Conservation (phyloP, 1,140 invertebrate species). For the Drosophila kikkawai region DNA sequence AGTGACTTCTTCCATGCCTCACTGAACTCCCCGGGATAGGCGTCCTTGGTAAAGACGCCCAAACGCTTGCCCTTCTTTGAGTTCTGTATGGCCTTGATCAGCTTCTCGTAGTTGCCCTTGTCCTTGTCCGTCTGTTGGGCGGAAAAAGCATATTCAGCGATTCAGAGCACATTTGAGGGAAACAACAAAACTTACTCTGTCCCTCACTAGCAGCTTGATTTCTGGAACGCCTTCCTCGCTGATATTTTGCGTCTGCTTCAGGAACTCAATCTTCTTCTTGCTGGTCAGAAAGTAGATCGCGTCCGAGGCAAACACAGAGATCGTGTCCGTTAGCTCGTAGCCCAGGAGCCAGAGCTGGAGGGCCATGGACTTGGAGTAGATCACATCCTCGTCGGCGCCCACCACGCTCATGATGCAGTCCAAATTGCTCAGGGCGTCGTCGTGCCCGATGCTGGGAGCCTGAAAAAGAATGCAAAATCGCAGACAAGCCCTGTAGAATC, state of each 20-base stretch:
- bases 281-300: slow-evolving; percentile 96
- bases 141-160: slow-evolving; percentile 8
- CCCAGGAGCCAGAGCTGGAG: slow-evolving; percentile 98
- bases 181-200: slow-evolving; percentile 90
- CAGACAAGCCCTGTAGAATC: slow-evolving; percentile 7
- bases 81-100: slow-evolving; percentile 93
- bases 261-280: slow-evolving; percentile 99
- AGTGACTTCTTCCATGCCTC: slow-evolving; percentile 94
- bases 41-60: slow-evolving; percentile 98
- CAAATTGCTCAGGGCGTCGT: slow-evolving; percentile 93
- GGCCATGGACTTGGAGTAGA: slow-evolving; percentile 98
- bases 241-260: slow-evolving; percentile 95
- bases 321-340: slow-evolving; percentile 98
- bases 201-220: slow-evolving; percentile 94
- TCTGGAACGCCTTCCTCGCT: slow-evolving; percentile 95
- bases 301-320: slow-evolving; percentile 95
- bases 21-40: slow-evolving; percentile 96
- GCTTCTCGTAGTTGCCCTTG: slow-evolving; percentile 95
- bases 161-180: too few species aligned
- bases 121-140: slow-evolving; percentile 95
- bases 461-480: slow-evolving; percentile 70
- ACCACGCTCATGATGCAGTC: slow-evolving; percentile 96
- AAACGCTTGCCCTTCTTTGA: slow-evolving; percentile 96
- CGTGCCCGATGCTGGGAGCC: slow-evolving; percentile 89
- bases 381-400: slow-evolving; percentile 96